These are phyloP conservation scores for Acromyrmex heyeri DNA, from an alignment of 1,140 invertebrate genomes.

Conservation along the genomic window DNA sequence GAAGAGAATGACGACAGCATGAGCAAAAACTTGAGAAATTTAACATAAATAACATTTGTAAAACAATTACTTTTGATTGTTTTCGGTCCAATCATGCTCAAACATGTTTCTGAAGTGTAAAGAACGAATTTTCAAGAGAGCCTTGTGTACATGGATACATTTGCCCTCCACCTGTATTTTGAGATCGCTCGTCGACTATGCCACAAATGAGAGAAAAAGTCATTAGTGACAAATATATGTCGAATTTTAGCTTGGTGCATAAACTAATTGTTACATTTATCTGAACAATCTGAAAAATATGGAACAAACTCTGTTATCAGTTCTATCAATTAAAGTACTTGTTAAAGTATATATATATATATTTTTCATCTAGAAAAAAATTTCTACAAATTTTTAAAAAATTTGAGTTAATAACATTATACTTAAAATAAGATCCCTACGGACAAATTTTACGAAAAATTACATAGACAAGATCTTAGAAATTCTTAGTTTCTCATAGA, in stretches of 20 bases:
- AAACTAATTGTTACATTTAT: not conserved
- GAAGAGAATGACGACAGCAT: conserved; percentile 13
- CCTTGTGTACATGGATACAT: conserved; percentile 90
- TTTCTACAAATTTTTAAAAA: not conserved
- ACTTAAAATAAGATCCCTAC: no score
- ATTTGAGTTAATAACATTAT: not conserved
- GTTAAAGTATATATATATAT: no score
- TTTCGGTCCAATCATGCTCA: conserved; percentile 89
- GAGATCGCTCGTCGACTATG: conserved; percentile 89
- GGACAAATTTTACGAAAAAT: no score
- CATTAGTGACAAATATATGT: conserved; percentile 28
- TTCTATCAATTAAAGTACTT: not conserved
- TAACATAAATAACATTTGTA: conserved; percentile 4
- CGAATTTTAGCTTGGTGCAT: conserved; percentile 21
- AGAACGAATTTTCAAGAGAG: conserved; percentile 89
- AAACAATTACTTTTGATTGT: conserved; percentile 87
- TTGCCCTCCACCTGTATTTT: conserved; percentile 89
- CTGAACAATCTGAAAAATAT: no score
- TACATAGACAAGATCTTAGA: no score
- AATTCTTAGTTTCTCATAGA: no score
- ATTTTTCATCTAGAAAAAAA: not conserved
- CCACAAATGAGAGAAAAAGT: not conserved
- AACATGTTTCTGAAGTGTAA: conserved; percentile 91
- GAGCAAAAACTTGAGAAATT: not conserved
- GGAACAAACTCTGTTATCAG: not conserved